phyloP scores from a whole-genome alignment of 2,797 vertebrate species.

The Phrynocephalus forsythii region DNA sequence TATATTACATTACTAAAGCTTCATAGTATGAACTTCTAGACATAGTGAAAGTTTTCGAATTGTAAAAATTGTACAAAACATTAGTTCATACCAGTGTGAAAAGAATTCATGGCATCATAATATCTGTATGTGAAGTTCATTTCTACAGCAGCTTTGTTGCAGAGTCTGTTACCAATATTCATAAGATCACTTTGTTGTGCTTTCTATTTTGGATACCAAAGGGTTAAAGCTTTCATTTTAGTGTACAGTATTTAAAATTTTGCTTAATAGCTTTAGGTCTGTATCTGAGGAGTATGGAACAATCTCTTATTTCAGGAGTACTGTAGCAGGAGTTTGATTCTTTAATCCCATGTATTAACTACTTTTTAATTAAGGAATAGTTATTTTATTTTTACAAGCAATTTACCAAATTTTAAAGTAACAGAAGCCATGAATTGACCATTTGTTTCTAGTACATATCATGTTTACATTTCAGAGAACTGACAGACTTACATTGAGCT shows the following conservation, averaged over 20 bases:
- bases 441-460: slow-evolving; percentile 80
- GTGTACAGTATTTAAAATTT: slow-evolving; percentile 56
- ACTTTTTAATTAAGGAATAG: slow-evolving; percentile 81
- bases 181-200: slow-evolving; percentile 59
- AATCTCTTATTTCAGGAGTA: slow-evolving; percentile 74
- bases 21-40: not conserved
- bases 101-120: slow-evolving; percentile 83
- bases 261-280: slow-evolving; percentile 71
- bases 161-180: slow-evolving; percentile 56
- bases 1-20: not conserved
- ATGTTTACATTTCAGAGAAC: slow-evolving; percentile 75
- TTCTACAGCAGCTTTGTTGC: slow-evolving; percentile 53
- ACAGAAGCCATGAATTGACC: slow-evolving; percentile 82
- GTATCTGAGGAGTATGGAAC: slow-evolving; percentile 72
- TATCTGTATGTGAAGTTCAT: slow-evolving; percentile 66
- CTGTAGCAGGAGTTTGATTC: slow-evolving; percentile 73
- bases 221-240: slow-evolving; percentile 79
- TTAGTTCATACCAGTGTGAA: slow-evolving; percentile 57
- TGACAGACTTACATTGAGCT: slow-evolving; percentile 73
- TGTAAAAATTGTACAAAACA: not conserved
- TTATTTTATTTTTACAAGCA: slow-evolving; percentile 81
- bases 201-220: slow-evolving; percentile 80
- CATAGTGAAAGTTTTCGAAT: slow-evolving; percentile 9
- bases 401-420: slow-evolving; percentile 82
- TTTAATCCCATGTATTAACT: slow-evolving; percentile 82